Conservation (phyloP, 1,140 invertebrate genomes). For the Platorchestia sp. region DNA sequence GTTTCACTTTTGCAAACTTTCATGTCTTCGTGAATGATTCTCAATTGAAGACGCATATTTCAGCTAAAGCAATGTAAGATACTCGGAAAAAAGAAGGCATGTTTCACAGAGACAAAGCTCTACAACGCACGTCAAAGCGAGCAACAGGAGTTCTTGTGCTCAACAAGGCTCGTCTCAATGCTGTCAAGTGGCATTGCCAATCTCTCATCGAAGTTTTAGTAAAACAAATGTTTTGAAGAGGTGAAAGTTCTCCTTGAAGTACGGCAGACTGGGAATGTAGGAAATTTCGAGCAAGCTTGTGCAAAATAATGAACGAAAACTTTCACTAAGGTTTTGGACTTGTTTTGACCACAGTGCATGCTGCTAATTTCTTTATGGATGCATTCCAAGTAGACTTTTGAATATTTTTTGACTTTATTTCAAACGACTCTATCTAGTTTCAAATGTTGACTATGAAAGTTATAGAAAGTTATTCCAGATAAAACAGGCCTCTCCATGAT, state of each 20-base stretch:
- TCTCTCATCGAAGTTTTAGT: background rate
- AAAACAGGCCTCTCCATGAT: too few relatives aligned
- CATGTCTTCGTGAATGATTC: too few relatives aligned
- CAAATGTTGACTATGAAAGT: too few relatives aligned
- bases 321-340: background rate
- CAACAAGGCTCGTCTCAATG: too few relatives aligned
- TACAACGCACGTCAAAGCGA: background rate
- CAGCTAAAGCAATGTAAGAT: too few relatives aligned
- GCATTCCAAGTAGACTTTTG: too few relatives aligned
- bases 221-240: background rate
- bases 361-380: too few relatives aligned
- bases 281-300: background rate
- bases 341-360: background rate
- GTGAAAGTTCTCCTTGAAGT: background rate
- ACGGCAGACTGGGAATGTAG: background rate
- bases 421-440: too few relatives aligned
- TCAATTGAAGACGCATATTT: too few relatives aligned
- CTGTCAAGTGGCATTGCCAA: background rate
- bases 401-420: too few relatives aligned
- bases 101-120: background rate
- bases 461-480: too few relatives aligned
- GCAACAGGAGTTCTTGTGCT: background rate
- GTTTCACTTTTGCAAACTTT: too few relatives aligned
- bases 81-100: background rate
- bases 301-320: background rate